Percentiles rank a stretch among this genome's conserved stretches.
Conservation (phyloP, 2,113 vertebrate species). For the Spermophilus dauricus region DNA sequence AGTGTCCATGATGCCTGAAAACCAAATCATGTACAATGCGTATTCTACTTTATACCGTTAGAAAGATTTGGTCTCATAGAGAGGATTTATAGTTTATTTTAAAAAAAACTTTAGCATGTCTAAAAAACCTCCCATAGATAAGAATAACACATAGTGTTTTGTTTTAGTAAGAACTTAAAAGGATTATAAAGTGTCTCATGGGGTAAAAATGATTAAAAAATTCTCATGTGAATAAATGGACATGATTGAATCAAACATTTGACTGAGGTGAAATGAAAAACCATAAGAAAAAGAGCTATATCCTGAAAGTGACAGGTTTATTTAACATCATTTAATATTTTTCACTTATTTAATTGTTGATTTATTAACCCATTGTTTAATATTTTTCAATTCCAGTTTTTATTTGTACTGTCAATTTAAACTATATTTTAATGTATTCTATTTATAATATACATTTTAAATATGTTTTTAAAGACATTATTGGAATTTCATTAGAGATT, state of each 20-base stretch:
- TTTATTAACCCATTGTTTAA: not conserved
- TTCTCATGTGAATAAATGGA: not conserved
- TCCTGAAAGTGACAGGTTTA: constrained; percentile 10
- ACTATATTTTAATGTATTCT: not conserved
- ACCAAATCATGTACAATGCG: not conserved
- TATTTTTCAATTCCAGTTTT: not conserved
- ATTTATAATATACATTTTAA: not conserved
- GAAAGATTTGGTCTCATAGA: not conserved
- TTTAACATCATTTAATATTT: too few relatives aligned
- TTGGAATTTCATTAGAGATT: not conserved
- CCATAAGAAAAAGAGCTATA: not conserved
- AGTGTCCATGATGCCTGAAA: not conserved
- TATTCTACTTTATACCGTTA: not conserved
- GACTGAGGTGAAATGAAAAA: not conserved
- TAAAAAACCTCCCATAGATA: constrained; percentile 12
- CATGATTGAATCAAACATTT: not conserved
- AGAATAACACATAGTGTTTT: not conserved
- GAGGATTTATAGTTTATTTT: not conserved
- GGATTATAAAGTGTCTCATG: not conserved
- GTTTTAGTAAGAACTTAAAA: not conserved
- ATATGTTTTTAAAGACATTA: not conserved
- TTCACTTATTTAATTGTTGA: too few relatives aligned
- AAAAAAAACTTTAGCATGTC: not conserved
- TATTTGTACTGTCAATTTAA: not conserved
- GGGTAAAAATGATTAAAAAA: not conserved